Percentiles rank a stretch among this genome's conserved stretches.
phyloP scores from a whole-genome alignment of 2,888 invertebrate species.

The Cantharis flavilabris region DNA sequence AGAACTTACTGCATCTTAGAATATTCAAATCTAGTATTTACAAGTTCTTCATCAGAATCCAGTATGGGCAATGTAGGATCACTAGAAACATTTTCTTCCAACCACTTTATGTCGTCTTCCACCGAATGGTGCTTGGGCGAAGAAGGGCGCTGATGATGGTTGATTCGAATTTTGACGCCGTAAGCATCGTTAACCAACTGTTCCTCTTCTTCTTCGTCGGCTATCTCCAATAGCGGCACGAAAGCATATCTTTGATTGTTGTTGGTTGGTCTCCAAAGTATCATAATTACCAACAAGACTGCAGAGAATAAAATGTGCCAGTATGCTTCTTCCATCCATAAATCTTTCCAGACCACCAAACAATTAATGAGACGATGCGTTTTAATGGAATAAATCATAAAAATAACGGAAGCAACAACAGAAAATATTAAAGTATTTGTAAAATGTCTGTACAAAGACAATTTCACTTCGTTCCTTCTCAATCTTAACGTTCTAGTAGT shows the following conservation, averaged over 20 bases:
- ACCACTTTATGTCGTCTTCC: conserved; percentile 86
- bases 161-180: conserved; percentile 74
- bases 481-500: conserved; percentile 88
- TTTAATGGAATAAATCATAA: conserved; percentile 91
- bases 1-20: conserved; percentile 79
- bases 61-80: conserved; percentile 73
- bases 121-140: conserved; percentile 59
- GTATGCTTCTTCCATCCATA: conserved; percentile 94
- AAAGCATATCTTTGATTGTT: conserved; percentile 96
- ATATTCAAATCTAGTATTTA: conserved; percentile 84
- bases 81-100: conserved; percentile 87
- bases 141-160: conserved; percentile 46
- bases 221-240: conserved; percentile 87
- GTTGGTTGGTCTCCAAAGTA: conserved; percentile 93
- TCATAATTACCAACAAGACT: conserved; percentile 88
- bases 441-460: conserved; percentile 89
- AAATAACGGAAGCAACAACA: conserved; percentile 86
- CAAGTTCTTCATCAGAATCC: conserved; percentile 81
- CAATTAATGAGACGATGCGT: conserved; percentile 64
- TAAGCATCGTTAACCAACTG: conserved; percentile 86
- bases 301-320: conserved; percentile 93
- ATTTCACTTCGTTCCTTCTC: conserved; percentile 86
- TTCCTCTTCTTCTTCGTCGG: conserved; percentile 80
- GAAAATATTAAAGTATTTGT: conserved; percentile 92
- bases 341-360: conserved; percentile 84